Conservation (phyloP, 1,140 invertebrate species). For the Drosophila aff. region DNA sequence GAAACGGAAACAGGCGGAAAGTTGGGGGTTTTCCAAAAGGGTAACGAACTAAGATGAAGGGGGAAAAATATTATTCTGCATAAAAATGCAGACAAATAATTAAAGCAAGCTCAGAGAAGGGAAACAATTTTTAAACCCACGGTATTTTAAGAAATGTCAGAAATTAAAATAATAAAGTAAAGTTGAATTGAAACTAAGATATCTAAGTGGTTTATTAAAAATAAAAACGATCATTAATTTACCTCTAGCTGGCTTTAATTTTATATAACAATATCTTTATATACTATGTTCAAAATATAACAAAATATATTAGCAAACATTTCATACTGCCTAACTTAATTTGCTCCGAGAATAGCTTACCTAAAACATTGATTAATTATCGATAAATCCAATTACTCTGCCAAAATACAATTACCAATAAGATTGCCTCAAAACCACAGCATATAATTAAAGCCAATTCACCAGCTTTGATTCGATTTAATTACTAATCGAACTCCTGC, state of each 20-base stretch:
- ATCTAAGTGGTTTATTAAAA: background rate
- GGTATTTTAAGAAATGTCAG: too few species aligned
- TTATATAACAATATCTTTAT: too few species aligned
- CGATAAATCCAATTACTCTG: conserved; percentile 3
- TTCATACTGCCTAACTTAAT: background rate
- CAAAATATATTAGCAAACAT: background rate
- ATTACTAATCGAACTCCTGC: conserved; percentile 21
- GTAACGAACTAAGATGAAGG: conserved; percentile 24
- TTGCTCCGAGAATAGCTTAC: background rate
- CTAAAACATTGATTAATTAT: conserved; percentile 4
- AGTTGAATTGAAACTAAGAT: background rate
- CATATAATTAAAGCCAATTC: conserved; percentile 34
- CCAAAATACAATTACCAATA: background rate
- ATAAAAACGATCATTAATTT: too few species aligned
- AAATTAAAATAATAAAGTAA: background rate
- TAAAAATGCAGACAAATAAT: conserved; percentile 18
- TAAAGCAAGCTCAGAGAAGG: background rate
- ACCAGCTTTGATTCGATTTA: conserved; percentile 24
- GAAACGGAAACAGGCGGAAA: conserved; percentile 23
- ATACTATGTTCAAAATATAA: too few species aligned
- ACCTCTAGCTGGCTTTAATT: too few species aligned
- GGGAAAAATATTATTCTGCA: conserved; percentile 10
- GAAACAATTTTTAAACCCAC: background rate
- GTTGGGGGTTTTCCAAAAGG: conserved; percentile 8
- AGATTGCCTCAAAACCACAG: conserved; percentile 5